Conservation (phyloP, 2,113 vertebrate genomes). For the Gadus chalcogrammus region DNA sequence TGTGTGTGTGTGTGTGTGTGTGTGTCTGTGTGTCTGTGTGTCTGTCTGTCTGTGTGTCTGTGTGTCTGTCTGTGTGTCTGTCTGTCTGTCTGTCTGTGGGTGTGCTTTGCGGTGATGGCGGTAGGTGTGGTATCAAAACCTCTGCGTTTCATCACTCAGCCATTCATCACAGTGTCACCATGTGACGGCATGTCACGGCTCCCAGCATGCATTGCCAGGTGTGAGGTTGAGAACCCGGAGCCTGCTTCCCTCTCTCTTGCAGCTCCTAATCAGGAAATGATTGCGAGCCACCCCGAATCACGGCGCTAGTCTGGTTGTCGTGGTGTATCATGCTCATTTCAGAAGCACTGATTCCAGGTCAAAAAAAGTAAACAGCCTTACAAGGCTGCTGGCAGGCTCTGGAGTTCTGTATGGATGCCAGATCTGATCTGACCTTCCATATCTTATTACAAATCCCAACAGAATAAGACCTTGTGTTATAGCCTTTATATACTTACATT, state of each 20-base stretch:
- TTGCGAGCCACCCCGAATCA: slow-evolving; percentile 60
- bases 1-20: not conserved
- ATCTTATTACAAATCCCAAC: not conserved
- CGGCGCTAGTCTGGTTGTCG: slow-evolving; percentile 50
- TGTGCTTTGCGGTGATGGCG: too few relatives aligned
- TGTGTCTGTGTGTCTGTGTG: too few relatives aligned
- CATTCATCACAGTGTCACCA: slow-evolving; percentile 63
- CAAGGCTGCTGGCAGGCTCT: slow-evolving; percentile 18
- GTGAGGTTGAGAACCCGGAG: slow-evolving; percentile 33
- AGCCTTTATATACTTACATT: not conserved
- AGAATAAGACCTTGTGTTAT: not conserved
- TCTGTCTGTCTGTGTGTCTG: not conserved
- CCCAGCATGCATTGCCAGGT: slow-evolving; percentile 61
- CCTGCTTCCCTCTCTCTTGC: slow-evolving; percentile 32
- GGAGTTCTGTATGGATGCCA: not conserved
- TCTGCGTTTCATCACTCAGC: slow-evolving; percentile 68
- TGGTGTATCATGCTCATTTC: slow-evolving; percentile 35
- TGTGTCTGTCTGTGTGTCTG: not conserved
- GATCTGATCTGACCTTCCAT: slow-evolving; percentile 43
- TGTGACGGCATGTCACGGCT: slow-evolving; percentile 52
- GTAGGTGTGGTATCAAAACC: slow-evolving; percentile 41
- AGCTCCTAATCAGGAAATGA: slow-evolving; percentile 62
- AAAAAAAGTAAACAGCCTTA: slow-evolving; percentile 44
- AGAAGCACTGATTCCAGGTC: slow-evolving; percentile 52
- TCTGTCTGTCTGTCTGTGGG: slow-evolving; percentile 13